Conservation (phyloP, 2,888 invertebrate genomes). For the Asteroscopus sphinx region DNA sequence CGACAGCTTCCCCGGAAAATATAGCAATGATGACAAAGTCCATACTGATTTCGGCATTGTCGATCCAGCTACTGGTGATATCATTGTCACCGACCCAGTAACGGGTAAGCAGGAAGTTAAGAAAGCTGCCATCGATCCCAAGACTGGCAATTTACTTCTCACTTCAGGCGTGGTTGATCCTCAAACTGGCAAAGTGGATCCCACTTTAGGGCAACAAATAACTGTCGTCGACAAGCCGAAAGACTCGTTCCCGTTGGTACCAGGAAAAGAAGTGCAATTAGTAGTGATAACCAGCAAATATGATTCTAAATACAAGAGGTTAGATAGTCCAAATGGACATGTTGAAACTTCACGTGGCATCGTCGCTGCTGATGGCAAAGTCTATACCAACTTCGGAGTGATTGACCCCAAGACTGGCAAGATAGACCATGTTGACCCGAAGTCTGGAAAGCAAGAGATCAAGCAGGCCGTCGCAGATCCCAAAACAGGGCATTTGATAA, state of each 20-base stretch:
- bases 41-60: conserved; percentile 90
- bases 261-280: conserved; percentile 87
- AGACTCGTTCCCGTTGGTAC: conserved; percentile 76
- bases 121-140: conserved; percentile 91
- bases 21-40: conserved; percentile 86
- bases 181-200: conserved; percentile 87
- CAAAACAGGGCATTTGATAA: conserved; percentile 87
- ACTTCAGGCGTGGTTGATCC: conserved; percentile 90
- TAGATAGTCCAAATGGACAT: conserved; percentile 88
- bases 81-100: conserved; percentile 89
- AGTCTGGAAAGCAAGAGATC: conserved; percentile 89
- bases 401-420: conserved; percentile 90
- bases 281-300: conserved; percentile 89
- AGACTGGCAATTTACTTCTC: conserved; percentile 90
- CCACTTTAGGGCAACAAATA: conserved; percentile 89
- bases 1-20: conserved; percentile 78
- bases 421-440: conserved; percentile 87
- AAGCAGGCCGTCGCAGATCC: conserved; percentile 90
- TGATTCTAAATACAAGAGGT: conserved; percentile 87
- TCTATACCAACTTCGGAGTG: conserved; percentile 87
- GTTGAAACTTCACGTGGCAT: conserved; percentile 86
- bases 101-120: conserved; percentile 91
- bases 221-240: conserved; percentile 82
- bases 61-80: conserved; percentile 89
- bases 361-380: conserved; percentile 77